phyloP scores from a whole-genome alignment of 1,140 invertebrate genomes.

The Hyposmocoma kahamanoa region DNA sequence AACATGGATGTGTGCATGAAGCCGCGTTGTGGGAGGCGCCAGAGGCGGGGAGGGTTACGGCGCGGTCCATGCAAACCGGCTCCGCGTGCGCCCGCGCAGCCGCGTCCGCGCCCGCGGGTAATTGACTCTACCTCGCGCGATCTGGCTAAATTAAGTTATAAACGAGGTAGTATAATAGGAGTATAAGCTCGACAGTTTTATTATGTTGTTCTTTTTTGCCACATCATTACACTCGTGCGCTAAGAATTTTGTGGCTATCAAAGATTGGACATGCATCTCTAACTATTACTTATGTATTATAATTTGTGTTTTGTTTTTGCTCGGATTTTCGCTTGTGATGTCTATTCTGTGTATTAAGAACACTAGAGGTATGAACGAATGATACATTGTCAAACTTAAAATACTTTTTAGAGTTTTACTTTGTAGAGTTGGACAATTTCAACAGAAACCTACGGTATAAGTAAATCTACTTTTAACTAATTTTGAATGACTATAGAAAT shows the following conservation, averaged over 20 bases:
- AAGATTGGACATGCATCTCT: conserved; percentile 6
- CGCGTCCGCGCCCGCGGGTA: conserved; percentile 59
- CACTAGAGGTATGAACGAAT: too few relatives aligned
- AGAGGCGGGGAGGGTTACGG: conserved; percentile 24
- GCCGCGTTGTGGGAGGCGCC: conserved; percentile 12
- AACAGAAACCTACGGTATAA: too few relatives aligned
- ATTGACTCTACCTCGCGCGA: conserved; percentile 46
- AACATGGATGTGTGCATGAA: conserved; percentile 36
- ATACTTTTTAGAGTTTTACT: too few relatives aligned
- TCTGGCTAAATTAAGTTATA: conserved; percentile 65
- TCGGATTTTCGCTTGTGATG: too few relatives aligned
- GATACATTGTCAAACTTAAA: too few relatives aligned
- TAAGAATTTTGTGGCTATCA: neutral
- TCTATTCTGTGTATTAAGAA: too few relatives aligned
- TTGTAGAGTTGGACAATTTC: too few relatives aligned
- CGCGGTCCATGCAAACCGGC: conserved; percentile 40
- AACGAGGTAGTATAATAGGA: conserved; percentile 51
- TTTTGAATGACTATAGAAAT: too few relatives aligned
- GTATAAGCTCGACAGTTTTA: conserved; percentile 44
- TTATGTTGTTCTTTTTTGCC: conserved; percentile 30
- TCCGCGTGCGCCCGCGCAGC: conserved; percentile 51
- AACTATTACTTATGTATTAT: neutral
- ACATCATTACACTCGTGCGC: conserved; percentile 22
- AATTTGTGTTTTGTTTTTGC: neutral
- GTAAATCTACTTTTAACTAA: too few relatives aligned